These are phyloP conservation scores for Anhinga anhinga DNA, from an alignment of 2,113 vertebrate genomes.

Conservation along the genomic window DNA sequence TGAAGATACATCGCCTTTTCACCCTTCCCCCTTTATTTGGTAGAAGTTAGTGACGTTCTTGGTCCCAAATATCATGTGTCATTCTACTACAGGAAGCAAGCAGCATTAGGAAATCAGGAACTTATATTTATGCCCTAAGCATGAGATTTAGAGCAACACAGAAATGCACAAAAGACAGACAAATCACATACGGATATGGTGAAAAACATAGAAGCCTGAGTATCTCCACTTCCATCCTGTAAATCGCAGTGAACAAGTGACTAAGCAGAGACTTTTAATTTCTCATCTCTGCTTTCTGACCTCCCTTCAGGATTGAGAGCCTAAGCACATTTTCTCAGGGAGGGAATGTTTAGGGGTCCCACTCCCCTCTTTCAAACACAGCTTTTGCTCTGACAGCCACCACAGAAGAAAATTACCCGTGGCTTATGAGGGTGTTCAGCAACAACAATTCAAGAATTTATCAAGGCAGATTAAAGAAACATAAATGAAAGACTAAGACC, in stretches of 20 bases:
- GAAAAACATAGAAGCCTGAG: neutral
- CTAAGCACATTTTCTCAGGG: neutral
- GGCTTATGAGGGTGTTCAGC: neutral
- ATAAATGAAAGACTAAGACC: neutral
- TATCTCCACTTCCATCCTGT: neutral
- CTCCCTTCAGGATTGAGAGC: neutral
- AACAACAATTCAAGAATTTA: neutral
- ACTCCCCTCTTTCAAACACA: neutral
- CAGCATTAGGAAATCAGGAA: neutral
- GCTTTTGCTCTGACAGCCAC: neutral
- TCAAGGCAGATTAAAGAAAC: neutral
- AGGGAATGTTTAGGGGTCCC: neutral
- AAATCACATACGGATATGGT: too few species aligned
- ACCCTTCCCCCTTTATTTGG: neutral
- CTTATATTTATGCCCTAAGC: neutral
- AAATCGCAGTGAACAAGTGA: neutral
- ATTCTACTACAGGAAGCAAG: neutral
- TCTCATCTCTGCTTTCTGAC: neutral
- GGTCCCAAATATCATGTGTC: neutral
- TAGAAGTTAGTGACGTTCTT: neutral
- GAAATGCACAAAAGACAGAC: neutral
- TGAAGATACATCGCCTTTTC: neutral
- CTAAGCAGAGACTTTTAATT: neutral
- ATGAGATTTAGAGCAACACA: neutral
- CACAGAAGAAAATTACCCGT: neutral